These are phyloP conservation scores for Idaea straminata DNA, from an alignment of 2,888 invertebrate genomes.

Conservation along the genomic window DNA sequence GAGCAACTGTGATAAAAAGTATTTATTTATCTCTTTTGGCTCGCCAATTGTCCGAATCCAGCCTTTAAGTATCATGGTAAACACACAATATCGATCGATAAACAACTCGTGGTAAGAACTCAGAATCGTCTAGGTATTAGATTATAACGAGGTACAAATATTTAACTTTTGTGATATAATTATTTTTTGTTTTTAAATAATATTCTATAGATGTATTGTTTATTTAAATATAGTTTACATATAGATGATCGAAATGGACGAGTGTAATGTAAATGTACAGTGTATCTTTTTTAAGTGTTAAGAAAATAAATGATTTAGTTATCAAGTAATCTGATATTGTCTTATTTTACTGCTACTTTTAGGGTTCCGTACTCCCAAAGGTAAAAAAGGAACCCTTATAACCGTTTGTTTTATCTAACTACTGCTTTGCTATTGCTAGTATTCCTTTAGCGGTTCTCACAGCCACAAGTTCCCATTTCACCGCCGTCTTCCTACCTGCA, in stretches of 20 bases:
- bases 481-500: too few relatives aligned
- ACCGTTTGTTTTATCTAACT: too few relatives aligned
- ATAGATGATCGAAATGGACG: slow-evolving; percentile 20
- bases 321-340: background rate
- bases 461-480: too few relatives aligned
- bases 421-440: too few relatives aligned
- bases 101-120: background rate
- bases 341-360: background rate
- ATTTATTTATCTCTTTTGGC: too few relatives aligned
- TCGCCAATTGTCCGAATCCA: too few relatives aligned
- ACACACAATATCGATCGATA: too few relatives aligned
- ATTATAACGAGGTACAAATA: slow-evolving; percentile 56
- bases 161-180: slow-evolving; percentile 56
- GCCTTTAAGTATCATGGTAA: too few relatives aligned
- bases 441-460: too few relatives aligned
- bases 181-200: slow-evolving; percentile 41
- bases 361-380: too few relatives aligned
- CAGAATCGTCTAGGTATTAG: background rate
- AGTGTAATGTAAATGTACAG: slow-evolving; percentile 25
- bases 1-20: too few relatives aligned
- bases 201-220: slow-evolving; percentile 32
- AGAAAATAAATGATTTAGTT: slow-evolving; percentile 26
- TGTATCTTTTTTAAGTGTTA: slow-evolving; percentile 27
- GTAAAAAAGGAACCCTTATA: too few relatives aligned
- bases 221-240: slow-evolving; percentile 28